Base-by-base conservation (phyloP, 1,140 invertebrate species). In the Apis mellifera region DNA sequence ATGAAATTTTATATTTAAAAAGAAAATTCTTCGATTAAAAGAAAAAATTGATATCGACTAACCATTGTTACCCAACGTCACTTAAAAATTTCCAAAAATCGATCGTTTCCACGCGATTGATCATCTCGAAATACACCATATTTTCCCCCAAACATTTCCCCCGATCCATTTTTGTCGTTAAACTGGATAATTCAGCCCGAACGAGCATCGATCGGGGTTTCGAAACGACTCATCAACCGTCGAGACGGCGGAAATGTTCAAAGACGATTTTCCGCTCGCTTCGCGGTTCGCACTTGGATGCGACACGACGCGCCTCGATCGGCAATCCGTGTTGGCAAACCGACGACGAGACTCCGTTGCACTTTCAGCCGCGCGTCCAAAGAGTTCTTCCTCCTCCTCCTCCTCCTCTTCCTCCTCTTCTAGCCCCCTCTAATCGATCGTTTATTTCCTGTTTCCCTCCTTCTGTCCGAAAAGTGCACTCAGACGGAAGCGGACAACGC, bases 401-500 rank as follows among this genome's bases (percentile, higher is more conserved):
- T 32, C 32, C 32, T 32, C 12, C 11, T 8, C 42, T 9, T 2
- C 13, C 50, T 32, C 13, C 32, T n/a, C n/a, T n/a, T n/a, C n/a
- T n/a, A n/a, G 48, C 32, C 65, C 15, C 21, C 55, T 78, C 54
- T 84, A 72, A 57, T 15, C 84, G 72, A 84, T 86, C 82, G 84
- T 84, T 88, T 84, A 89, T 85, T 82, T 87, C 78, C 75, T 83
- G 73, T 71, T 69, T 77, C 52, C 76, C 66, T n/a, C 65, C 60
- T 48, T 85, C 87, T 76, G 82, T 86, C 79, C 83, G 84, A 90
- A 87, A 90, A 88, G 89, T 89, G 90, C 89, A 89, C 82, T 89
- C 86, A 87, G 66, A 84, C 84, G 88, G 82, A 90, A 87, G 79
- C 69, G 72, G 75, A 71, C 66, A 80, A 62, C 69, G 86, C 84